Evolutionary conservation across 2,113 vertebrate genomes (phyloP).

Genomic region (Gymnocephalus cernua): DNA sequence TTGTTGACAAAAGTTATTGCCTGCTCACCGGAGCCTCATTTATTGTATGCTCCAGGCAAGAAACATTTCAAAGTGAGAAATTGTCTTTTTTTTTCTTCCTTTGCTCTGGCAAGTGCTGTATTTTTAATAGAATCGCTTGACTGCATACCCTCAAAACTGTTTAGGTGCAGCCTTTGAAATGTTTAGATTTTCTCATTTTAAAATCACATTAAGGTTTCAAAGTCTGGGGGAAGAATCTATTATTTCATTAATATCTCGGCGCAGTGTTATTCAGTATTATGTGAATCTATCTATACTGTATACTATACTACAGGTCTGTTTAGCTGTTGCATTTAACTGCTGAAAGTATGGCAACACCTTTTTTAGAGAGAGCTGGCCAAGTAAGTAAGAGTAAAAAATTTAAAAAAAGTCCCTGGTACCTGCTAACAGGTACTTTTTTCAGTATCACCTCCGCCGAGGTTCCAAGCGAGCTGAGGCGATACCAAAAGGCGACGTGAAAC

Average conservation of each 20-base stretch:
- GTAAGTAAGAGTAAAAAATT: constrained; percentile 5
- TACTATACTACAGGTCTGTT: constrained; percentile 12
- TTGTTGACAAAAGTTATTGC: constrained; percentile 69
- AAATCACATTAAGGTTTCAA: constrained; percentile 21
- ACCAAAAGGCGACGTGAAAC: too few species aligned
- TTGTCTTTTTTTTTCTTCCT: constrained; percentile 27
- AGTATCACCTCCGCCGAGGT: too few species aligned
- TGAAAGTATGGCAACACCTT: neutral
- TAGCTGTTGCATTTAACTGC: constrained; percentile 14
- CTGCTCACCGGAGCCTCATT: constrained; percentile 73
- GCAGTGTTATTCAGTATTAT: constrained; percentile 8
- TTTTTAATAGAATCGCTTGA: constrained; percentile 54
- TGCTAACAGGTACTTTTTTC: too few species aligned
- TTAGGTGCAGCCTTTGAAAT: constrained; percentile 41
- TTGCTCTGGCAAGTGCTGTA: constrained; percentile 37
- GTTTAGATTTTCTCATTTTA: constrained; percentile 27
- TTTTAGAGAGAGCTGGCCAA: neutral
- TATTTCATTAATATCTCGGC: constrained; percentile 25
- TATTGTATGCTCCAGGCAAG: constrained; percentile 72
- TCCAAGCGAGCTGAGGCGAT: too few species aligned
- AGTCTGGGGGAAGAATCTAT: constrained; percentile 13
- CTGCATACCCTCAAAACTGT: constrained; percentile 15
- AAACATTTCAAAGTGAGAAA: constrained; percentile 73
- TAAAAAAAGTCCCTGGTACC: too few species aligned
- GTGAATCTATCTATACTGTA: neutral